Conservation (phyloP, 2,113 vertebrate species). For the Plecotus auritus region DNA sequence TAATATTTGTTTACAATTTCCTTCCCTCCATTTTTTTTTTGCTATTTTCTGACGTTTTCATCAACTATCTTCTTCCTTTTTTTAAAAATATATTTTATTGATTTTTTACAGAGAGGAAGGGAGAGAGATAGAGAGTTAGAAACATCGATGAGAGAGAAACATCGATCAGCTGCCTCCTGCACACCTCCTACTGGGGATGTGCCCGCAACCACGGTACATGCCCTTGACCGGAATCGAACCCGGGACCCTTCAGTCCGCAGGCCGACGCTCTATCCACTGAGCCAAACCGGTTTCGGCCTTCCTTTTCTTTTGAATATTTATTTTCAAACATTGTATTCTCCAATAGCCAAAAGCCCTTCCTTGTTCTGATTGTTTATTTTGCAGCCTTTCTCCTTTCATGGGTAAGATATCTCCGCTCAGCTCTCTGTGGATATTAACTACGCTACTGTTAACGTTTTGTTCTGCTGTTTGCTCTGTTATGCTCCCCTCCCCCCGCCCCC, state of each 20-base stretch:
- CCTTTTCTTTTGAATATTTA: background rate
- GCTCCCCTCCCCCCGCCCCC: too few relatives aligned
- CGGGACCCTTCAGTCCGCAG: too few relatives aligned
- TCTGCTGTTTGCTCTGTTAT: background rate
- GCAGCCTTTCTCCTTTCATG: background rate
- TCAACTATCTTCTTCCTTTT: background rate
- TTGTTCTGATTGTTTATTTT: background rate
- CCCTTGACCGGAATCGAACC: too few relatives aligned
- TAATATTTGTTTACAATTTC: background rate
- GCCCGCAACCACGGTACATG: too few relatives aligned
- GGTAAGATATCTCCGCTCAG: background rate
- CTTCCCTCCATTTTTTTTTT: background rate
- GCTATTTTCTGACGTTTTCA: background rate
- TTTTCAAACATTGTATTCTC: background rate
- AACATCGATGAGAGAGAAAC: too few relatives aligned
- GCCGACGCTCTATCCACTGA: too few relatives aligned
- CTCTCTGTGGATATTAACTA: background rate
- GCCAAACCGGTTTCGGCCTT: too few relatives aligned
- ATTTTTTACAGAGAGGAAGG: too few relatives aligned
- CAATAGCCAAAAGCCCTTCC: background rate
- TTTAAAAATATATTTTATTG: too few relatives aligned
- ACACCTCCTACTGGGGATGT: too few relatives aligned
- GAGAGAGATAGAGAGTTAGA: too few relatives aligned
- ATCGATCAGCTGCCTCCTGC: too few relatives aligned
- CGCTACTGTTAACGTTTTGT: background rate